Percentiles rank a stretch among this genome's conserved stretches.
Evolutionary conservation across 2,797 vertebrate genomes (phyloP).

Genomic region (Urocyon cinereoargenteus): DNA sequence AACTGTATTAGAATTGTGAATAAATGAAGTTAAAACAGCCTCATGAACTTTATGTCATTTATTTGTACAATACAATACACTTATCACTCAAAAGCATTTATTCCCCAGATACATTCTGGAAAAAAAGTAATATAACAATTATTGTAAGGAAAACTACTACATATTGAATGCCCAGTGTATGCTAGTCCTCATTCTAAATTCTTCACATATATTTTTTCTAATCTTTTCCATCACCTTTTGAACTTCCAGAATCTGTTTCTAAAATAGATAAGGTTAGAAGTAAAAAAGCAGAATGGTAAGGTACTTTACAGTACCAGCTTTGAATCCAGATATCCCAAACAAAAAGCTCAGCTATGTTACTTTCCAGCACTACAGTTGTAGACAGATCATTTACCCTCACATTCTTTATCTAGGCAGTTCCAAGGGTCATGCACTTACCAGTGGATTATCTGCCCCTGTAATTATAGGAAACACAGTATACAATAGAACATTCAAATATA

Average conservation of each 20-base stretch:
- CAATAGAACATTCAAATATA: background rate
- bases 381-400: background rate
- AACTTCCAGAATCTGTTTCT: background rate
- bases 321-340: background rate
- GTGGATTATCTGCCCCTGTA: background rate
- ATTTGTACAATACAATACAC: background rate
- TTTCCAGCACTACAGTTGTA: background rate
- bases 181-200: constrained; percentile 25
- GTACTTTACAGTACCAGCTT: background rate
- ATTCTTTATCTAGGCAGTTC: background rate
- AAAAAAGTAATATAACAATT: background rate
- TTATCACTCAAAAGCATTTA: background rate
- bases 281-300: background rate
- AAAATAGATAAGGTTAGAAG: background rate
- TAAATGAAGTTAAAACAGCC: constrained; percentile 17
- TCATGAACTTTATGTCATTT: background rate
- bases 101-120: background rate
- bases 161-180: background rate
- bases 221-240: background rate
- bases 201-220: background rate
- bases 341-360: background rate
- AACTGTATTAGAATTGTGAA: background rate
- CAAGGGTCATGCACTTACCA: background rate
- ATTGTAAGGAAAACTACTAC: constrained; percentile 8
- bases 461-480: background rate